Evolutionary conservation across 2,113 vertebrate species (phyloP), one percentile per base, ranked within the genome.

Genomic region (Pogonocichla stellata): DNA sequence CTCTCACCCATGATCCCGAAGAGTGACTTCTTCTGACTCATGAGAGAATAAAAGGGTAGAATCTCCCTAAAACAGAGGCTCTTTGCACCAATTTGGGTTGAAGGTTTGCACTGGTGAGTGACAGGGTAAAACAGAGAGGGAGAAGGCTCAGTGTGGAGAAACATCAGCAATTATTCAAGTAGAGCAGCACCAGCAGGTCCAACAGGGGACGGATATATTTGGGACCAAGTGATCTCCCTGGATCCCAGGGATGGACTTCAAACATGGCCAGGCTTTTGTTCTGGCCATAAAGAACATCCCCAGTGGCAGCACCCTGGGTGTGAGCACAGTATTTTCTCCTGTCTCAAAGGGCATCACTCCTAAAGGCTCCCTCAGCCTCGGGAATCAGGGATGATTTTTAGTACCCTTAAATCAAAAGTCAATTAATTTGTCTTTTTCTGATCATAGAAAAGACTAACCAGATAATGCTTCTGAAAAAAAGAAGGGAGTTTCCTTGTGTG

Each of bases 61-160:
- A 60, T 50, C 7, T 64, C 24, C 38, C 14, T 6, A 3, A 5
- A 19, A 1, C 2, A 38, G 5, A 6, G 29, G 8, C 2, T 51
- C 5, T 31, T 31, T 36, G 7, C 5, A 11, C 31, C 23, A 22
- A 4, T 50, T 60, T 70, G 45, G 36, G 18, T 43, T 24, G 6
- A 10, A 45, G 45, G 24, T 2, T 4, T 78, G 13, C 7, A 1
- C 10, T 42, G 69, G n/a, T 14, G 31, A 50, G 33, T 9, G 38
- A 20, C 47, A 36, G 33, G 33, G 60, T 45, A 10, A 54, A 73
- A 38, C 2, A 0, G 40, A 48, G 24, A 40, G 8, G 58, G n/a
- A 19, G 8, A 34, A 48, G 28, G 10, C 9, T 36, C 53, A 14
- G n/a, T 13, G 17, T 15, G 54, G 62, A 42, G 26, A 14, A 79